Base-by-base conservation (phyloP, 2,888 invertebrate species). In the Megamerina dolium region DNA sequence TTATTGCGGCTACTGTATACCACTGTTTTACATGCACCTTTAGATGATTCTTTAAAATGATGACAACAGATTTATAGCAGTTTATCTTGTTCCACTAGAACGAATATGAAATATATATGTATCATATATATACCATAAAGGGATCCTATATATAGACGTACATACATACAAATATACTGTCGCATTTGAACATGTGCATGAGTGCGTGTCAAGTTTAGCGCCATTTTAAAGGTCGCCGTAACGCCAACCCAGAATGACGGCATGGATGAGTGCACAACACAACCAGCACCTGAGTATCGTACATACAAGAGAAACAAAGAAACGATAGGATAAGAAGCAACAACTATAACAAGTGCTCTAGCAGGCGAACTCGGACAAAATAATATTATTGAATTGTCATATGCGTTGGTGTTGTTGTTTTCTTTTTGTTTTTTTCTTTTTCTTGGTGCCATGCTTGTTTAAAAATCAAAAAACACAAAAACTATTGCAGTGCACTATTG, bases 61-160 rank as follows among this genome's bases (percentile, higher is more conserved):
- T 59, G 61, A 58, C 61, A 61, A 57, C 62, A 62, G 61, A 61
- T 61, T 61, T 61, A 61, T 62, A 59, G 61, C 61, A 60, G 61
- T 61, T 61, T 61, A 61, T 61, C 62, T 59, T 54, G 54, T 57
- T 60, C 59, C 61, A 59, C 52, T 56, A 53, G 56, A 41, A 48
- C 53, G 54, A 51, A 46, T 50, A 41, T 41, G 45, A 37, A 30
- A 6, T 6, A 23, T 23, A 23, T 23, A 6, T 23, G 10, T 23
- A 10, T 8, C 6, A 23, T 23, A n/a, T 23, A 10, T 23, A 10
- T 23, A 23, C 23, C 23, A n/a, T n/a, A n/a, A n/a, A 31, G 16
- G 9, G 4, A 12, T 14, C 16, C 3, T 3, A 9, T 4, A 16
- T 10, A 31, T 10, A 10, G 13, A 16, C 31, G 14, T 14, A 31